Conservation (phyloP, 2,113 vertebrate genomes). For the Limanda limanda region DNA sequence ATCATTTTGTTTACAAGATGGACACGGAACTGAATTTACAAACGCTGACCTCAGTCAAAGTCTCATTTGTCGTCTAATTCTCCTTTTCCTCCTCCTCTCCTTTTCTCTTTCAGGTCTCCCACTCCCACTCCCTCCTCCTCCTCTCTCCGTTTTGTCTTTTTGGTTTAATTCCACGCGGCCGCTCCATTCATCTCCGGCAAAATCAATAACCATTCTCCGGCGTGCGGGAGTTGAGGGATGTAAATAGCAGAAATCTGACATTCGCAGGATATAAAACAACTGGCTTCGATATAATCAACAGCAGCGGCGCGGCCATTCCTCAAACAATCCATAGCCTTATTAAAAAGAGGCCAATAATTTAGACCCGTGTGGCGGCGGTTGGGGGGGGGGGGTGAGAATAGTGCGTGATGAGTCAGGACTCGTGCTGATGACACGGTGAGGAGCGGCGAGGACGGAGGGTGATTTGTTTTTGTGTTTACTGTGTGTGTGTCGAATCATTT, state of each 20-base stretch:
- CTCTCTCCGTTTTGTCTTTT: slow-evolving; percentile 49
- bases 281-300: slow-evolving; percentile 79
- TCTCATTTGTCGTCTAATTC: background rate
- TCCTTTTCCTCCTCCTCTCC: background rate
- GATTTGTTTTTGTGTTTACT: slow-evolving; percentile 23
- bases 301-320: slow-evolving; percentile 50
- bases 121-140: background rate
- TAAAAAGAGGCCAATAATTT: slow-evolving; percentile 78
- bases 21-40: background rate
- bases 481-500: background rate
- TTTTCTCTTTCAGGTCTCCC: background rate
- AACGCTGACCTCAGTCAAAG: background rate
- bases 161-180: slow-evolving; percentile 62
- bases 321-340: slow-evolving; percentile 81
- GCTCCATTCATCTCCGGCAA: slow-evolving; percentile 64
- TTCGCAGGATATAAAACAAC: slow-evolving; percentile 80
- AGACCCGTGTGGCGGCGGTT: slow-evolving; percentile 22
- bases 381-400: slow-evolving; percentile 56
- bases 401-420: slow-evolving; percentile 72
- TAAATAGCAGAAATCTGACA: slow-evolving; percentile 82
- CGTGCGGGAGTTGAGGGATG: slow-evolving; percentile 67
- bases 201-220: slow-evolving; percentile 77
- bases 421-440: slow-evolving; percentile 40
- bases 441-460: slow-evolving; percentile 21
- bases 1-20: slow-evolving; percentile 59